Evolutionary conservation across 2,797 vertebrate species (phyloP), one percentile per base, ranked within the genome.

Genomic region (Scolopax rusticola): DNA sequence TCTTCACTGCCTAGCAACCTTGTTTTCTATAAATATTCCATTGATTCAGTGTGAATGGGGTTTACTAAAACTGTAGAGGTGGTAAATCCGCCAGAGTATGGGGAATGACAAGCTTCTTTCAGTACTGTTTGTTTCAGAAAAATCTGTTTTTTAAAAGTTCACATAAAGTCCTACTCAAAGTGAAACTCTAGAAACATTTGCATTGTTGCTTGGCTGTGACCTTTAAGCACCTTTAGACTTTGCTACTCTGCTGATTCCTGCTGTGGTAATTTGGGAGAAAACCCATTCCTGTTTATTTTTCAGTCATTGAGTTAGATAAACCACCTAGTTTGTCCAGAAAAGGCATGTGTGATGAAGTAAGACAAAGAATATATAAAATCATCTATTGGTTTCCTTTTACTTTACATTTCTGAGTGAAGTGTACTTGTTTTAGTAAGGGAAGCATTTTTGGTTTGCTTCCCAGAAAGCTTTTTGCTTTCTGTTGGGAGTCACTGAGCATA

Each of bases 391-490:
- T 86, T 84, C 41, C 27, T 93, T 68, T 88, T 87, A 74, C 81
- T 94, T 95, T 70, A 9, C 67, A 77, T 91, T 96, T 96, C 68
- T 81, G 81, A 77, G 33, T 40, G 36, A 82, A 93, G 9, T 73
- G 32, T 50, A 69, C 77, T 77, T 28, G 27, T 80, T 87, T 90
- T 67, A 54, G 30, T 82, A 80, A 87, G 20, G 16, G 54, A 75
- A 94, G 16, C 13, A 56, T 60, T 95, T 91, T 92, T 90, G 38
- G n/a, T 87, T 81, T 87, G 54, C 68, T 96, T 94, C 81, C 63
- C 80, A 74, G 92, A 87, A 96, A 90, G 47, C 30, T 91, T 88
- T 91, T 91, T 84, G 11, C 73, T 80, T 94, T 92, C 40, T 87
- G 32, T 85, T 74, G 59, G 74, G 85, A 90, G 51, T 87, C 73